A percentile compares a stretch with the other conserved stretches of the same genome.
These are phyloP conservation scores for Australoheros facetus DNA, from an alignment of 2,797 vertebrate species.

Conservation along the genomic window DNA sequence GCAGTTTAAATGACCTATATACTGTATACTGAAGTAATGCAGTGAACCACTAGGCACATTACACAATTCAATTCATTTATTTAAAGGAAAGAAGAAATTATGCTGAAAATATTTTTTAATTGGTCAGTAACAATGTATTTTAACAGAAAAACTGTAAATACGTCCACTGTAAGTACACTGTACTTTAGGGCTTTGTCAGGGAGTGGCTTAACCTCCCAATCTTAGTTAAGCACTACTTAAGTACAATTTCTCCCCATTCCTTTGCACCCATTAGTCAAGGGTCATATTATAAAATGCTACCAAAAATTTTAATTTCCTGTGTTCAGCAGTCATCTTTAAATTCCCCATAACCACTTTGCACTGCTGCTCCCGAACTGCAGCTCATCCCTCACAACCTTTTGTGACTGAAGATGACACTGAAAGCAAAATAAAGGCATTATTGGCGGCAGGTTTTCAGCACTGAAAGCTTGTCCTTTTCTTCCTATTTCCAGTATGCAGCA, in stretches of 20 bases:
- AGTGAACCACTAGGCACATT: background rate
- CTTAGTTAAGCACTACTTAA: too few species aligned
- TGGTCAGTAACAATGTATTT: too few species aligned
- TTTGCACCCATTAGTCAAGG: too few species aligned
- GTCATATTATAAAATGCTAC: background rate
- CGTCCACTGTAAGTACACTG: too few species aligned
- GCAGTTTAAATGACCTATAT: background rate
- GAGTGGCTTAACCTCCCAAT: too few species aligned
- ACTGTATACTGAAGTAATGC: background rate
- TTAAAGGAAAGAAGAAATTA: background rate
- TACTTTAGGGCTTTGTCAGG: too few species aligned
- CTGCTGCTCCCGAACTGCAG: background rate
- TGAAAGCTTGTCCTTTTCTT: constrained; percentile 18
- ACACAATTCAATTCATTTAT: background rate
- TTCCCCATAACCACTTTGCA: background rate
- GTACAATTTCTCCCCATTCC: too few species aligned
- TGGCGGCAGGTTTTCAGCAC: background rate
- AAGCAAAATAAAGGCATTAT: constrained; percentile 19
- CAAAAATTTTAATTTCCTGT: background rate
- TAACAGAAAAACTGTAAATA: too few species aligned
- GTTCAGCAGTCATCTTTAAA: background rate
- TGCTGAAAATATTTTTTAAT: background rate
- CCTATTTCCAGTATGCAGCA: constrained; percentile 6
- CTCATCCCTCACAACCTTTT: constrained; percentile 18
- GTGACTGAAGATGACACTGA: constrained; percentile 37